Percentiles rank a stretch among this genome's conserved stretches.
phyloP scores from a whole-genome alignment of 2,888 invertebrate genomes.

The Drosophila hawaiiensis region DNA sequence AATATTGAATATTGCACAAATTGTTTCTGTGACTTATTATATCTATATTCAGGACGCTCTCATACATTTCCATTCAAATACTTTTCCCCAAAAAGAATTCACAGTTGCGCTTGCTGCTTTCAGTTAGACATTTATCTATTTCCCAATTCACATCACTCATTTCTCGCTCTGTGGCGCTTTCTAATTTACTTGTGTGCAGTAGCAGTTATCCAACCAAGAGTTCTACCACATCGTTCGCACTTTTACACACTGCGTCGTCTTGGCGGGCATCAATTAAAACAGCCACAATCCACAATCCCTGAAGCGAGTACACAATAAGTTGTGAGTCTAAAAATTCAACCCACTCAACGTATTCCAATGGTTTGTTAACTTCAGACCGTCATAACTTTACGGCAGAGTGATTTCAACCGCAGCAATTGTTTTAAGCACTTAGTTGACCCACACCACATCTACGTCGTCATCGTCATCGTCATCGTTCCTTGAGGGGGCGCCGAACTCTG shows the following conservation, averaged over 20 bases:
- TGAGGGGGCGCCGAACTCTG: constrained; percentile 63
- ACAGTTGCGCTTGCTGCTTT: background rate
- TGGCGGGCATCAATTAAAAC: constrained; percentile 11
- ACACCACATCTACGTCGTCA: constrained; percentile 54
- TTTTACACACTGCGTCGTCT: constrained; percentile 25
- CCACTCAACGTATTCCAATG: background rate
- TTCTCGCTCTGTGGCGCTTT: constrained; percentile 19
- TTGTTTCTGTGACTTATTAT: too few species aligned
- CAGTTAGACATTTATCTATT: background rate
- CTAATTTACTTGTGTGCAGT: constrained; percentile 11
- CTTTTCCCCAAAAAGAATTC: background rate
- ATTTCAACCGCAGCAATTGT: constrained; percentile 71
- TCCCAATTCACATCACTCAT: background rate
- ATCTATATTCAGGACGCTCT: background rate
- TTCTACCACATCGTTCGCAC: constrained; percentile 50
- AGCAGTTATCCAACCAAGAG: constrained; percentile 9
- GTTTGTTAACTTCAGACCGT: constrained; percentile 61
- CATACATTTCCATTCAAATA: background rate
- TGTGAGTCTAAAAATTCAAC: constrained; percentile 36
- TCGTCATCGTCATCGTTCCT: constrained; percentile 1
- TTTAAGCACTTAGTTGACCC: constrained; percentile 65
- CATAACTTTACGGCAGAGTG: constrained; percentile 74
- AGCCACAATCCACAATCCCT: constrained; percentile 56
- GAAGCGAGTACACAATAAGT: constrained; percentile 63
- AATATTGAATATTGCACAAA: too few species aligned